Base-by-base conservation (phyloP, 2,888 invertebrate genomes). In the Nudaria mundana region DNA sequence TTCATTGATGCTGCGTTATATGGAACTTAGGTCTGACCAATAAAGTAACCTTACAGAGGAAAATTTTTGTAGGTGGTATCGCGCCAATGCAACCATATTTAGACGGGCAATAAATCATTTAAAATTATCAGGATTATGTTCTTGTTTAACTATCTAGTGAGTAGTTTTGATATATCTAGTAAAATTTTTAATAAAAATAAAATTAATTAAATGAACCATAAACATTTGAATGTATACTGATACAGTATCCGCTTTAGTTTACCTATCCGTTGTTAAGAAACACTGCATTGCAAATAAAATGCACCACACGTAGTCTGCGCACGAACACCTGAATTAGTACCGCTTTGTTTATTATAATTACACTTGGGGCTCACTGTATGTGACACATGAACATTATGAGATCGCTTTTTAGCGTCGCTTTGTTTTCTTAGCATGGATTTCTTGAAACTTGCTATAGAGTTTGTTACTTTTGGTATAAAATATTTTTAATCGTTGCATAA, bases 321-420 rank as follows among this genome's bases (percentile, higher is more conserved):
- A 78, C 81, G 77, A 66, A 69, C 79, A 76, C 77, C 77, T 82
- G 77, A 81, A 59, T 81, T 81, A 81, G 63, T 71, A 62, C 63
- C 55, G 56, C 63, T 60, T 63, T 64, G 63, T 71, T 73, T 70
- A 71, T 71, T 63, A 52, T 63, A 63, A 56, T 50, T 66, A 54
- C 54, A 59, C 49, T 59, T 44, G 48, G 16, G 44, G 45, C 35
- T 32, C 20, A 44, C 37, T 47, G 47, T 35, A 6, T 29, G 42
- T 37, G 40, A 36, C 36, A 11, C 13, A 14, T 22, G 10, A 32
- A 32, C 37, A 24, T 36, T 23, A 35, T 36, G 40, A 20, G 28
- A 32, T 18, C 12, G 36, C 32, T 16, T 32, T 30, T 35, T 20
- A 40, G 10, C 11, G 13, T 26, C 23, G 26, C 28, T 7, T 24